Percentiles rank a stretch among this genome's conserved stretches.
Evolutionary conservation across 1,140 invertebrate genomes (phyloP).

Genomic region (Pseudachorutes palmiensis): DNA sequence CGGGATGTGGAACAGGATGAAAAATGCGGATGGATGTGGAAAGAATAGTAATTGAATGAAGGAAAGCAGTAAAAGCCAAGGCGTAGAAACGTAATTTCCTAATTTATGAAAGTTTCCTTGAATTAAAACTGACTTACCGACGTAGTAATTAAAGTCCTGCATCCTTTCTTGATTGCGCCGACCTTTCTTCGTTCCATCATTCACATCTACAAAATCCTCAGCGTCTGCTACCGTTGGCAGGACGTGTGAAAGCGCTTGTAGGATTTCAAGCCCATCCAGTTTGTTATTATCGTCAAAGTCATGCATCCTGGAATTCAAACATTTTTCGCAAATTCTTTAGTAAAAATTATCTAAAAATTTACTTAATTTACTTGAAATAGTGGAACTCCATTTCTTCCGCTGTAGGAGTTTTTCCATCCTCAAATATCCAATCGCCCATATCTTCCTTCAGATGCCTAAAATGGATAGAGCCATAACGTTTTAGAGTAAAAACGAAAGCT

Average conservation of each 20-base stretch:
- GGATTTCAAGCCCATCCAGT: constrained; percentile 69
- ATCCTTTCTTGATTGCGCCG: constrained; percentile 26
- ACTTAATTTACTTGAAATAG: constrained; percentile 56
- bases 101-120: constrained; percentile 4
- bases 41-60: too few relatives aligned
- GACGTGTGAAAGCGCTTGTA: constrained; percentile 49
- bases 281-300: constrained; percentile 71
- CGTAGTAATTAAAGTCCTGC: constrained; percentile 38
- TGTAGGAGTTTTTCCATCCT: constrained; percentile 55
- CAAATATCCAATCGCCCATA: constrained; percentile 49
- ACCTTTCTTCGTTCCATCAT: constrained; percentile 6
- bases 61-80: too few relatives aligned
- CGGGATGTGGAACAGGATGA: not conserved
- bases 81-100: too few relatives aligned
- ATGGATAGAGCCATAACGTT: constrained; percentile 28
- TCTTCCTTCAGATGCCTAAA: constrained; percentile 65
- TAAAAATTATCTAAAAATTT: constrained; percentile 33
- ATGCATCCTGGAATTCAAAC: constrained; percentile 52
- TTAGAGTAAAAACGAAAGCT: constrained; percentile 8
- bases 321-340: not conserved
- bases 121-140: constrained; percentile 23
- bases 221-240: constrained; percentile 41
- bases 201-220: constrained; percentile 13
- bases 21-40: not conserved
- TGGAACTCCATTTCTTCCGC: constrained; percentile 64